Conservation (phyloP, 2,888 invertebrate genomes). For the Aphelenchoides bicaudatus region DNA sequence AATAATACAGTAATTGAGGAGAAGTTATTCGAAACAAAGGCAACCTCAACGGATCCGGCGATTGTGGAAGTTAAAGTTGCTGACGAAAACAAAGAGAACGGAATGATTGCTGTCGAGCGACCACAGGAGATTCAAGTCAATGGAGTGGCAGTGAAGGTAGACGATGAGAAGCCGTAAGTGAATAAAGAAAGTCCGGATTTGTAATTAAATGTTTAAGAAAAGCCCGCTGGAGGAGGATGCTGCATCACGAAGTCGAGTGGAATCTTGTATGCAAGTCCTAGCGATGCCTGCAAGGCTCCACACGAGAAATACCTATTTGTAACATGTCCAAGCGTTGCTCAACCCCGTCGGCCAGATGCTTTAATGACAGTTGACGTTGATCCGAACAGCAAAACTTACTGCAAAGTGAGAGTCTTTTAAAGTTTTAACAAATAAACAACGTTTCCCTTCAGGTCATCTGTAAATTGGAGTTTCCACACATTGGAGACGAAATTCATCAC, state of each 20-base stretch:
- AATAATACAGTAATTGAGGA: no score
- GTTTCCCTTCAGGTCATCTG: constrained; percentile 74
- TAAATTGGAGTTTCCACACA: constrained; percentile 74
- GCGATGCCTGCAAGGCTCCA: constrained; percentile 78
- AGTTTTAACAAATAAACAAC: constrained; percentile 3
- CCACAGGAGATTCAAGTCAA: no score
- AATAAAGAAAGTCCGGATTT: no score
- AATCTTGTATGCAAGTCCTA: constrained; percentile 63
- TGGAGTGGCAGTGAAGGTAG: no score
- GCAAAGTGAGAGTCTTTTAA: constrained; percentile 68
- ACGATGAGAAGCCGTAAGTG: no score
- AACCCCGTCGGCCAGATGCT: constrained; percentile 75
- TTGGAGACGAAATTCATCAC: constrained; percentile 86
- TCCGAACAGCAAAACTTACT: constrained; percentile 77
- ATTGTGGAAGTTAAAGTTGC: no score
- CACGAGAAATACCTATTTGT: constrained; percentile 82
- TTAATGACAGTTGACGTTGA: constrained; percentile 86
- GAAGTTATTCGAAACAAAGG: no score
- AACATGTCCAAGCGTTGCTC: constrained; percentile 67
- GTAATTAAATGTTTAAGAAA: no score
- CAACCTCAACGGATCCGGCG: no score
- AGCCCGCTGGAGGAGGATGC: no score
- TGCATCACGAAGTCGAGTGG: neutral
- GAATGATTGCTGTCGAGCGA: no score
- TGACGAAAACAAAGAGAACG: no score